Evolutionary conservation across 2,888 invertebrate genomes (phyloP), one percentile per base, ranked within the genome.

Genomic region (Drosophila austrosaltans): DNA sequence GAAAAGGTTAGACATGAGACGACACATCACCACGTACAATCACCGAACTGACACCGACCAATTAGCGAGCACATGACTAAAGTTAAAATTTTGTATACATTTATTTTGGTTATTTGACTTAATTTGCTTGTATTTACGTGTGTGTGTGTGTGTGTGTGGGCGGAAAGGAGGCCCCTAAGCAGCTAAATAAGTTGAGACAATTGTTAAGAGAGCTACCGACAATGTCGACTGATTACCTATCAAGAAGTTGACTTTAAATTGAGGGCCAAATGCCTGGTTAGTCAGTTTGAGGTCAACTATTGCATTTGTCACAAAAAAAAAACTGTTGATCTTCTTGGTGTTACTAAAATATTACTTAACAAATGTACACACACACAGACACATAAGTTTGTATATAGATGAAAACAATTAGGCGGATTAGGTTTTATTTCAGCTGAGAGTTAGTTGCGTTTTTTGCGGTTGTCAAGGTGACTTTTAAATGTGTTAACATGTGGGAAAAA

Each of bases 1-100:
- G 4, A 28, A 28, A 48, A 48, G 48, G 48, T 48, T 48, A 48
- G 63, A 56, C 56, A 16, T n/a, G 12, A 53, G 61, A 40, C 63
- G 57, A 65, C 68, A 66, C 60, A 79, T 77, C 82, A 65, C 66
- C 82, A 79, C 82, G 80, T 80, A 82, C 75, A 80, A 80, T 82
- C 80, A 48, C 32, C 25, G 22, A 57, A 67, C 79, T 77, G 77
- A 79, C 79, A 82, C 75, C 63, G 70, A 53, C 65, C 75, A 80
- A 80, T 82, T 80, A 82, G 77, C 80, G 25, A 40, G 57, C 77
- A 70, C 71, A 76, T 81, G 77, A 81, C 77, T 78, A 74, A 81
- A 74, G 53, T 56, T 53, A 54, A 69, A 22, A 36, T 39, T 36
- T 36, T 36, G 39, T 48, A 48, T 25, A 48, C 48, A 12, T 30